These are phyloP conservation scores for Urocolius indicus DNA, from an alignment of 2,113 vertebrate species.

Conservation along the genomic window DNA sequence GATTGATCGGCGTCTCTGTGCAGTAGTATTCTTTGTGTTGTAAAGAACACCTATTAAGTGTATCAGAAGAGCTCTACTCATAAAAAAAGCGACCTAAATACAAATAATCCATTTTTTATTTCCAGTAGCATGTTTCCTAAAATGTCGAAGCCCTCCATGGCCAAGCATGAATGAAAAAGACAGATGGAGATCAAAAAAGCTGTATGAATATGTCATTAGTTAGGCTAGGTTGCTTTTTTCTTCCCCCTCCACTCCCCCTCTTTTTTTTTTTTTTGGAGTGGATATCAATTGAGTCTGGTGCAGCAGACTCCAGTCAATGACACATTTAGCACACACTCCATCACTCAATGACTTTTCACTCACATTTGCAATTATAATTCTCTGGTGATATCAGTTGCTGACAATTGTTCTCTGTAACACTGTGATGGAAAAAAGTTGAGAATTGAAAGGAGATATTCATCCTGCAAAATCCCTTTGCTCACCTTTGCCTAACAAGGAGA, in stretches of 20 bases:
- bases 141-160: neutral
- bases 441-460: neutral
- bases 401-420: neutral
- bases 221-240: neutral
- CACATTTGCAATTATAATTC: constrained; percentile 31
- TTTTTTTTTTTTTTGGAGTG: neutral
- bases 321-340: constrained; percentile 10
- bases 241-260: neutral
- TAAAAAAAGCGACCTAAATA: neutral
- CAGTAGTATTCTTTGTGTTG: too few relatives aligned
- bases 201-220: neutral
- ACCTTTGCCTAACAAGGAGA: neutral
- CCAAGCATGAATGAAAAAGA: neutral
- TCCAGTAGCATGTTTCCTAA: neutral
- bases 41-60: too few relatives aligned
- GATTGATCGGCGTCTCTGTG: neutral
- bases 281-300: neutral
- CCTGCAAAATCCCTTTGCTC: neutral
- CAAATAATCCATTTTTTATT: neutral
- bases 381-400: constrained; percentile 5
- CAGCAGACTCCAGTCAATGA: neutral
- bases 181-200: neutral
- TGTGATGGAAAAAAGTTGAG: neutral
- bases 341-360: constrained; percentile 33
- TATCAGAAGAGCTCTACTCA: neutral